phyloP scores from a whole-genome alignment of 2,113 vertebrate genomes.

The Hydropotes inermis region DNA sequence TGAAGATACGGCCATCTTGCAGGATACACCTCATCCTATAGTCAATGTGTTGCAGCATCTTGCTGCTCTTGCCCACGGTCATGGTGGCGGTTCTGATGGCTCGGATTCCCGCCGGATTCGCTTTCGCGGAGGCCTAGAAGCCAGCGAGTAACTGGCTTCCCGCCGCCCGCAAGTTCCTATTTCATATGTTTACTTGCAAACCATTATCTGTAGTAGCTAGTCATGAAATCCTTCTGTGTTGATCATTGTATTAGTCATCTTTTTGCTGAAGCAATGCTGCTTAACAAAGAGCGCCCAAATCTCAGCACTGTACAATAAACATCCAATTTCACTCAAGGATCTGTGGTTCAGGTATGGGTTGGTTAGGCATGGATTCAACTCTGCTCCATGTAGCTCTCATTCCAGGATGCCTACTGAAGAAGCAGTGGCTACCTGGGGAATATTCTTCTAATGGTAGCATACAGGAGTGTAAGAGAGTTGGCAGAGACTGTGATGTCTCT shows the following conservation, averaged over 20 bases:
- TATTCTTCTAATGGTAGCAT: not conserved
- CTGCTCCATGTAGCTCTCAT: not conserved
- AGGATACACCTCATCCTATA: too few relatives aligned
- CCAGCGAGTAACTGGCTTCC: too few relatives aligned
- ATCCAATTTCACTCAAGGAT: not conserved
- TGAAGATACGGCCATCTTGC: too few relatives aligned
- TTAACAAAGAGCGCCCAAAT: not conserved
- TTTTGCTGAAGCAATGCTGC: not conserved
- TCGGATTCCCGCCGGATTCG: too few relatives aligned
- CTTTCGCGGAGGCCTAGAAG: too few relatives aligned
- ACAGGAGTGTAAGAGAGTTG: not conserved
- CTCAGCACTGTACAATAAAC: not conserved
- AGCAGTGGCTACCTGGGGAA: not conserved
- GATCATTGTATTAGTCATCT: not conserved
- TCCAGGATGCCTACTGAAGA: not conserved
- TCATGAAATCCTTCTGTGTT: not conserved
- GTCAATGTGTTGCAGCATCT: too few relatives aligned
- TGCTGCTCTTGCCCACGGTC: too few relatives aligned
- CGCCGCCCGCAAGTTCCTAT: slow-evolving; percentile 17
- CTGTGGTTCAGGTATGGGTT: not conserved
- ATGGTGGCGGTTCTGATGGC: too few relatives aligned
- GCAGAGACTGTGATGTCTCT: not conserved
- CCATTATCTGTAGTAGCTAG: not conserved
- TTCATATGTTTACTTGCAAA: not conserved
- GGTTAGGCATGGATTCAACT: not conserved